Base-by-base conservation (phyloP, 2,113 vertebrate species). In the Pelmatolapia mariae region DNA sequence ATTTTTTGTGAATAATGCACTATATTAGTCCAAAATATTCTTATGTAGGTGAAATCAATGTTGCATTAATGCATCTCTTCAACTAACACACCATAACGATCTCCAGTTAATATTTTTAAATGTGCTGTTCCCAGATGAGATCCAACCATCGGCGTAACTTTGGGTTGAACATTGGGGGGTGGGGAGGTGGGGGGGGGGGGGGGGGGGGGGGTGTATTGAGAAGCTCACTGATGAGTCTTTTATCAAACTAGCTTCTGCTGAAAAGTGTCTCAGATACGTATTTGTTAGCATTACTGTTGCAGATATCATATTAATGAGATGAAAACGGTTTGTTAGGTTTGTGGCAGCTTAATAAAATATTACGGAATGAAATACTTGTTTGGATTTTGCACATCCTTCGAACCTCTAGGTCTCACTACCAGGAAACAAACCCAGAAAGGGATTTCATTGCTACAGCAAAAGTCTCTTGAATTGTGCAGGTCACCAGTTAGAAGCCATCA, bases 351-450 rank as follows among this genome's bases (percentile, higher is more conserved):
- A 43, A 43, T 16, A 71, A 71, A 5, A 71, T 16, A 43, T 26
- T 5, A 3, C 5, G 1, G n/a, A 71, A 43, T 71, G n/a, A 24
- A 43, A 10, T 0, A 10, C n/a, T 24, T 24, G 12, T 16, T 71
- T 71, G 66, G 38, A 71, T 71, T 26, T 43, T n/a, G 66, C 38
- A 43, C 38, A 26, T 16, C 38, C 66, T 71, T 24, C 13, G 0
- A 24, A 43, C n/a, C 38, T 71, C 12, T 71, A 16, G 38, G 38
- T 10, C n/a, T 71, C 5, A 7, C 40, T 47, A 29, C 68, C 15
- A 76, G 68, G 15, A 76, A 11, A 76, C 40, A 76, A 76, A 76
- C 24, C 68, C 0, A 76, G 1, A 18, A 26, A 45, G 15, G 9
- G 9, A 73, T 10, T 40, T 0, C 24, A 18, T 4, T 45, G 38